Evolutionary conservation across 37 sponge, comb jelly and placozoan genomes (phyloP), one percentile per base, ranked within the genome.

Genomic region (Ephydatia muelleri): DNA sequence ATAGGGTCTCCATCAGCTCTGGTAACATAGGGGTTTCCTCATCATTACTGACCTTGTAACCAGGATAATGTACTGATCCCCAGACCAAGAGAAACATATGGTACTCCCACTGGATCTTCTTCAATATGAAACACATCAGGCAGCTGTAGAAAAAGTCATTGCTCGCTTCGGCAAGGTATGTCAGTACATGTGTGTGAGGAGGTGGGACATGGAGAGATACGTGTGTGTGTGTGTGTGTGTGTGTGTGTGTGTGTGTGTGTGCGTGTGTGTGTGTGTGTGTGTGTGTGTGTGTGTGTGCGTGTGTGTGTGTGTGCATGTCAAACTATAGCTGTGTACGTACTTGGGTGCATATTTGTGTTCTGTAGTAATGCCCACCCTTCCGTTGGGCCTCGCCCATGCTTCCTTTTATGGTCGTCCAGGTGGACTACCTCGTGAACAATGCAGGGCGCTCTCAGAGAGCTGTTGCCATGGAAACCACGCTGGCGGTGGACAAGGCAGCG

Each of bases 381-480:
- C 31, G 81, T 67, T 22, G 3, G 11, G 30, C 33, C 29, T 67
- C 27, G 13, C 21, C 31, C 31, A 22, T 11, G 49, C 30, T 28
- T 38, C 27, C 12, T 47, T 14, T 1, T 65, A 3, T 84, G 2
- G 12, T 27, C 11, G 22, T 73, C 11, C 39, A 95, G 93, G 90
- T 97, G 82, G 98, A 97, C 57, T 64, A 81, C 70, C 92, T 97
- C 65, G 92, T 97, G 49, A 95, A 95, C 82, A 97, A 97, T 76
- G 98, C 96, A 67, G 98, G 96, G 37, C 86, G 92, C 25, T 91
- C 96, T n/a, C 94, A 93, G 81, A 85, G 96, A 49, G 87, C 85
- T 0, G 80, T 79, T n/a, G 96, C 92, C 29, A 80, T 89, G 38
- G 87, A 89, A 27, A 95, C 98, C 13, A 77, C 83, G 1, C 80